phyloP scores from a whole-genome alignment of 2,113 vertebrate species.

The Triplophysa dalaica region DNA sequence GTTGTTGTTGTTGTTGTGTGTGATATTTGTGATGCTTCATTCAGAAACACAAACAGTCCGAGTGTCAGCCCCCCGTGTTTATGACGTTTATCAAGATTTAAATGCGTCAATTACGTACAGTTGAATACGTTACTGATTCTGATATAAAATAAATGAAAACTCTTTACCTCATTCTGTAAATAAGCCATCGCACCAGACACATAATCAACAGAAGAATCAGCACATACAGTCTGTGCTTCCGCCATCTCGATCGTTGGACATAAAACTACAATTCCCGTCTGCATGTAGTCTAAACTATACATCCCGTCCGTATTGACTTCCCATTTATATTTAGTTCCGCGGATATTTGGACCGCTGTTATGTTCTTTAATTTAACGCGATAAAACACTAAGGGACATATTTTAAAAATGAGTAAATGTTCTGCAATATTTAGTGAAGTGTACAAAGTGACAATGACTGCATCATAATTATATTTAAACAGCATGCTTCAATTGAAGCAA shows the following conservation, averaged over 20 bases:
- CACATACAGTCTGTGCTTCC: slow-evolving; percentile 46
- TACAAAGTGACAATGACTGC: no score
- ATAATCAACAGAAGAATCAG: slow-evolving; percentile 44
- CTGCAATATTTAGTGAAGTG: background rate
- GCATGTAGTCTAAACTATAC: background rate
- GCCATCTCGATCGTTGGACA: slow-evolving; percentile 61
- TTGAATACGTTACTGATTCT: background rate
- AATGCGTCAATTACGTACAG: background rate
- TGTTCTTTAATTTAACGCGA: background rate
- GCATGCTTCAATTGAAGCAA: slow-evolving; percentile 13
- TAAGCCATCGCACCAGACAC: slow-evolving; percentile 64
- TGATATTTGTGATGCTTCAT: background rate
- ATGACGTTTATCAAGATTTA: background rate
- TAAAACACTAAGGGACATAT: background rate
- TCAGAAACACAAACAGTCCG: background rate
- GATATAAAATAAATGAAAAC: background rate
- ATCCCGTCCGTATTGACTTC: background rate
- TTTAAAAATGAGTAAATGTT: background rate
- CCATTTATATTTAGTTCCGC: background rate
- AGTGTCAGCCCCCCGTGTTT: background rate
- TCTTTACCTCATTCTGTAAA: slow-evolving; percentile 71
- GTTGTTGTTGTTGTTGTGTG: no score
- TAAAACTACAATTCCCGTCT: background rate
- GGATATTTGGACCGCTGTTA: no score
- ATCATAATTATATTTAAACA: background rate